Evolutionary conservation across 2,797 vertebrate genomes (phyloP), one percentile per base, ranked within the genome.

Genomic region (Phrynocephalus forsythii): DNA sequence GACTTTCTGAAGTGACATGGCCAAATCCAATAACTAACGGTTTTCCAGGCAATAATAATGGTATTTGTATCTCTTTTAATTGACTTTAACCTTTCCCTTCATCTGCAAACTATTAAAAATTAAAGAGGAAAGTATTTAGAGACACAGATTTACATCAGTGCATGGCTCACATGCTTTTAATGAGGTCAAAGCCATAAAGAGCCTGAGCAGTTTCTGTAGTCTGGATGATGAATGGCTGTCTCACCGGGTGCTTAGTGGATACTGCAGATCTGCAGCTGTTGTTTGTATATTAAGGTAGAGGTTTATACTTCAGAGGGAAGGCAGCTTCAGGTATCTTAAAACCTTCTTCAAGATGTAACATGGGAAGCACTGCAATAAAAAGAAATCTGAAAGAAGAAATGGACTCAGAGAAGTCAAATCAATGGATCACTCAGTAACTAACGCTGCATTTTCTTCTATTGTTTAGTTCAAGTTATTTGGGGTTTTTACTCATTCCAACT

Each of bases 161-260:
- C 52, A 0, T 93, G 92, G 94, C 92, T 95, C 95, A 94, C 95
- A 94, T 86, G 9, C 0, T 94, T 95, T 95, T 96, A 95, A 95
- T 96, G 96, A 96, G 95, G 93, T 95, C 95, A 95, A 91, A 94
- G 93, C 94, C 95, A 86, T 96, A 95, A 95, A 96, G 86, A 90
- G 80, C 93, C 94, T 89, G 90, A 93, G 30, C 91, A 93, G 89
- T 90, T 94, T 91, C 85, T 92, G 80, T 90, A 91, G 92, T 87
- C 93, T 93, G 84, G 68, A n/a, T 94, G 95, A 95, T 95, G 93
- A 94, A 95, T 94, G 67, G 24, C 82, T 91, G 80, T 85, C 86
- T 91, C 86, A 83, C 48, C 73, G 84, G 88, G 82, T n/a, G 89
- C 91, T 92, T 85, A 92, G 87, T 50, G 30, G 33, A 33, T 85